These are phyloP conservation scores for Myiotriccus ornatus DNA, from an alignment of 2,797 vertebrate species.

Conservation along the genomic window DNA sequence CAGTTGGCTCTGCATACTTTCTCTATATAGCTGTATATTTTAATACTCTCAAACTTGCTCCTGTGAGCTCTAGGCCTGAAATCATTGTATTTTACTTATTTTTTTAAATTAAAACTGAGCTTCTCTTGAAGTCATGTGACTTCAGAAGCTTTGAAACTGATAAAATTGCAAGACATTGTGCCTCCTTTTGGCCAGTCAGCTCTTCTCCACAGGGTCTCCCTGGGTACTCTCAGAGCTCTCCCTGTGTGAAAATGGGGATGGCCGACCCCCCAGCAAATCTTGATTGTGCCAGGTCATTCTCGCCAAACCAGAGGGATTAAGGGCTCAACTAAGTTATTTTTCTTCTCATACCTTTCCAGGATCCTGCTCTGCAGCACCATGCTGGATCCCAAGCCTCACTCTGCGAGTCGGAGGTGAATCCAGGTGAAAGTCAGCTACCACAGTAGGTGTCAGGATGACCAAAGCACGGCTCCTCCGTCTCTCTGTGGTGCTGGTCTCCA, in stretches of 20 bases:
- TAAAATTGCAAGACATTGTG: background rate
- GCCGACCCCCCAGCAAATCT: rapidly evolving
- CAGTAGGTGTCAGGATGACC: slow-evolving; percentile 82
- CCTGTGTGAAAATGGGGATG: rapidly evolving
- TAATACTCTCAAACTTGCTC: background rate
- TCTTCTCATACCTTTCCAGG: slow-evolving; percentile 52
- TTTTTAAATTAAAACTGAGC: background rate
- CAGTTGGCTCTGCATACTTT: background rate
- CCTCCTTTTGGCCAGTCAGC: background rate
- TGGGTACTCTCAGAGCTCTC: background rate
- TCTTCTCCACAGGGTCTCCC: background rate
- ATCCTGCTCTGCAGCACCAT: slow-evolving; percentile 16
- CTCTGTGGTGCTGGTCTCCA: slow-evolving; percentile 87
- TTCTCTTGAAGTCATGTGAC: background rate
- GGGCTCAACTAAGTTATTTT: background rate
- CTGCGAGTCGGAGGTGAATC: slow-evolving; percentile 50
- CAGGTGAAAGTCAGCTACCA: background rate
- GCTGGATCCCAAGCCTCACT: background rate
- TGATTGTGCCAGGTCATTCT: background rate
- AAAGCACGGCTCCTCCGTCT: slow-evolving; percentile 89
- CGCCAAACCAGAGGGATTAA: background rate
- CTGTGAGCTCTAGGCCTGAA: background rate
- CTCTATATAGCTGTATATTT: background rate
- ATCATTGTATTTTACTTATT: background rate
- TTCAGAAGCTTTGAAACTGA: background rate